A percentile compares a stretch with the other conserved stretches of the same genome.
Conservation (phyloP, 2,888 invertebrate species). For the Cephus pygmeus region DNA sequence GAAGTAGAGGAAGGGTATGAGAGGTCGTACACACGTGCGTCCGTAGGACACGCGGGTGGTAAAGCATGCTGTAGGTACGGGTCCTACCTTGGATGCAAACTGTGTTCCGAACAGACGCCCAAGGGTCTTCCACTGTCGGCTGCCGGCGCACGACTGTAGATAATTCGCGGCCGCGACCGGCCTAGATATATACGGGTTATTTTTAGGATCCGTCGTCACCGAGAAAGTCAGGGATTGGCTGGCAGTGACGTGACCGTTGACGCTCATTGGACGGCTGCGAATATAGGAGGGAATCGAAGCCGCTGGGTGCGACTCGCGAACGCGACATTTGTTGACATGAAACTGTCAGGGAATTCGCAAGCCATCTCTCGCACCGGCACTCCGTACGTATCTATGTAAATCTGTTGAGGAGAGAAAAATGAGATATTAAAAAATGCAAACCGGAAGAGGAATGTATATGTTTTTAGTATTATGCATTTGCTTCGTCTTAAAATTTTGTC, state of each 20-base stretch:
- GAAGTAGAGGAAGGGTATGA: constrained; percentile 12
- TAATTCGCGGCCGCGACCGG: constrained; percentile 59
- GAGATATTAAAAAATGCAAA: not conserved
- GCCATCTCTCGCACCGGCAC: constrained; percentile 4
- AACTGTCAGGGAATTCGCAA: constrained; percentile 51
- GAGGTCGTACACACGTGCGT: constrained; percentile 3
- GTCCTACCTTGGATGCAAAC: constrained; percentile 21
- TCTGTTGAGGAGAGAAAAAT: not conserved
- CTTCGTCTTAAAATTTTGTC: not conserved
- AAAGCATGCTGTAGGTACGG: constrained; percentile 21
- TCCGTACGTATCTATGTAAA: not conserved
- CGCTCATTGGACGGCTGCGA: constrained; percentile 42
- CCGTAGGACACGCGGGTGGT: constrained; percentile 8
- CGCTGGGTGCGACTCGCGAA: constrained; percentile 35
- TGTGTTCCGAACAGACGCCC: constrained; percentile 16
- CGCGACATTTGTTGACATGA: constrained; percentile 62
- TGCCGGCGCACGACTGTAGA: constrained; percentile 64
- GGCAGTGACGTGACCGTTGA: constrained; percentile 44
- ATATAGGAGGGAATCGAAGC: constrained; percentile 40
- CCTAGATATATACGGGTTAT: constrained; percentile 63
- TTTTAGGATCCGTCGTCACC: constrained; percentile 60
- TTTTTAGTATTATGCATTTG: not conserved
- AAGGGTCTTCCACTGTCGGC: constrained; percentile 47
- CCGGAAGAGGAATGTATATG: not conserved
- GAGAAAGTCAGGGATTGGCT: constrained; percentile 44